phyloP scores from a whole-genome alignment of 2,113 vertebrate species.

The Alaudala cheleensis region DNA sequence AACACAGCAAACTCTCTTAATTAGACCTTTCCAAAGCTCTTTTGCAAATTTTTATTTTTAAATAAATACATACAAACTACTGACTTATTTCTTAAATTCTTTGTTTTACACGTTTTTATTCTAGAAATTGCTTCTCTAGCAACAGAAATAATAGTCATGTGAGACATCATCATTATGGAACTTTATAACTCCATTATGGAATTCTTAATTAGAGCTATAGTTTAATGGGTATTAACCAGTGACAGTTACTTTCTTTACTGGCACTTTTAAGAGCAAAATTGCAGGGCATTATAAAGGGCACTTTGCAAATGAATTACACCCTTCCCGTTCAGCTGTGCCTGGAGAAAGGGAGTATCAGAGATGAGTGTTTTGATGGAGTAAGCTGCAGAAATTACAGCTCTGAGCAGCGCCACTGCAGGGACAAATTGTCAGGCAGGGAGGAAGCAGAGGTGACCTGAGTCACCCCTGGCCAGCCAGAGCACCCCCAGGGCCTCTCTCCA shows the following conservation, averaged over 20 bases:
- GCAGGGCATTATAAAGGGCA: not conserved
- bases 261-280: constrained; percentile 23
- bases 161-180: not conserved
- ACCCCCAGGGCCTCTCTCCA: not conserved
- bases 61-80: not conserved
- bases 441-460: not conserved
- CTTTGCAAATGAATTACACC: not conserved
- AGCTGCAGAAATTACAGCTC: constrained; percentile 18
- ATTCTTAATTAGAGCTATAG: not conserved
- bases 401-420: not conserved
- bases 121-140: not conserved
- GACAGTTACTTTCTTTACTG: not conserved
- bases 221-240: not conserved
- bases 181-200: not conserved
- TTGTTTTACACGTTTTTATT: not conserved
- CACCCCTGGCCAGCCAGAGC: not conserved
- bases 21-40: not conserved
- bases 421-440: not conserved
- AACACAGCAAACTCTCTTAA: not conserved
- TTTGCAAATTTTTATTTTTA: not conserved
- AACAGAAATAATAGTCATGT: not conserved
- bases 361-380: not conserved
- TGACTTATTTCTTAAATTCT: not conserved
- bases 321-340: not conserved
- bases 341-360: not conserved